A percentile compares a stretch with the other conserved stretches of the same genome.
Conservation (phyloP, 2,797 vertebrate species). For the Xerus rutilus region DNA sequence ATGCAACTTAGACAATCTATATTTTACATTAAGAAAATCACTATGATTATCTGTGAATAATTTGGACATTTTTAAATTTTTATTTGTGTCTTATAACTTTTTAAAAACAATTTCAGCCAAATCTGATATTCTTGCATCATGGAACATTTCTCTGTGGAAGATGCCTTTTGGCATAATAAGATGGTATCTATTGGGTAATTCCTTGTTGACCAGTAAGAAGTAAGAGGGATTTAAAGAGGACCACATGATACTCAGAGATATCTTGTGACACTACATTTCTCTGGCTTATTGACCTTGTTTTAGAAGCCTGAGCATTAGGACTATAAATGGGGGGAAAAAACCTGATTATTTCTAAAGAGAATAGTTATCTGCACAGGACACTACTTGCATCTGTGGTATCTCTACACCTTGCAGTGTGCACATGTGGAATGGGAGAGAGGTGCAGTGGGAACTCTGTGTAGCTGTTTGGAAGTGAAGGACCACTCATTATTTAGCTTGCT, state of each 20-base stretch:
- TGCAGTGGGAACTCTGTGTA: background rate
- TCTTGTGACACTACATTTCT: background rate
- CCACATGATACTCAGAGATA: background rate
- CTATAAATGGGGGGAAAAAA: background rate
- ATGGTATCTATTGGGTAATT: background rate
- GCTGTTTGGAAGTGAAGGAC: background rate
- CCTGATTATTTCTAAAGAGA: background rate
- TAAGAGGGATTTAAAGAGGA: constrained; percentile 29
- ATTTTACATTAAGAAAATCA: constrained; percentile 42
- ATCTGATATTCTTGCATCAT: background rate
- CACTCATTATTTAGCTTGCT: background rate
- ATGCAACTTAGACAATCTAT: background rate
- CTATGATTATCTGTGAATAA: constrained; percentile 14
- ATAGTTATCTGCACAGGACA: background rate
- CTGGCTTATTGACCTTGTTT: background rate
- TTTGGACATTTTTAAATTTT: background rate
- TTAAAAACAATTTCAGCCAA: background rate
- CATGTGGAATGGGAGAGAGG: background rate
- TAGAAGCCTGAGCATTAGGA: background rate
- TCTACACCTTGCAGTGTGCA: background rate
- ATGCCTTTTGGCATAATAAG: background rate
- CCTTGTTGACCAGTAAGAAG: background rate
- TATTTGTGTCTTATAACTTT: background rate
- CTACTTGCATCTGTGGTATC: background rate
- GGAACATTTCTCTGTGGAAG: background rate